Evolutionary conservation across 1,140 invertebrate genomes (phyloP).

Genomic region (Cyphomyrmex costatus): DNA sequence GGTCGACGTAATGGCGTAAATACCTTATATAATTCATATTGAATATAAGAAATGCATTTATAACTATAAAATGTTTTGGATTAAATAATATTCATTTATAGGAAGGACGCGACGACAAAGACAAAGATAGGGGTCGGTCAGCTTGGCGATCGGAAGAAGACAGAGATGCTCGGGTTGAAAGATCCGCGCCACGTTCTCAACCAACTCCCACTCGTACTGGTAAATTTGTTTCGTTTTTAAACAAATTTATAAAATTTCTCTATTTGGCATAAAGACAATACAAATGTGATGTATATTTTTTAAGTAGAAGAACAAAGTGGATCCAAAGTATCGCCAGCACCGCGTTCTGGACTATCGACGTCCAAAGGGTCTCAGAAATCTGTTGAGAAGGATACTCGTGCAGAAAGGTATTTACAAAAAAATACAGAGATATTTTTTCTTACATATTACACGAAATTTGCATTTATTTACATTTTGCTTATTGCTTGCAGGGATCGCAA

Average conservation of each 20-base stretch:
- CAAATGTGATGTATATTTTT: not conserved
- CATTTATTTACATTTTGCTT: not conserved
- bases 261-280: not conserved
- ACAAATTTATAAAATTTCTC: not conserved
- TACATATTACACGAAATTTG: not conserved
- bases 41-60: constrained; percentile 2
- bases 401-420: constrained; percentile 32
- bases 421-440: not conserved
- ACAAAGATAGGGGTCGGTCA: constrained; percentile 71
- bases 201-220: constrained; percentile 75
- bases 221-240: constrained; percentile 61
- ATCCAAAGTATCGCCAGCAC: constrained; percentile 72
- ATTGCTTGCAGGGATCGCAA: constrained; percentile 77
- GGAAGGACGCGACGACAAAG: constrained; percentile 80
- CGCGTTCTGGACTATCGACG: constrained; percentile 59
- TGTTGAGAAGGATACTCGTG: constrained; percentile 29
- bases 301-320: constrained; percentile 76
- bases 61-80: not conserved
- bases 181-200: constrained; percentile 68
- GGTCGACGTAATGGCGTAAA: constrained; percentile 82
- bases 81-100: constrained; percentile 56
- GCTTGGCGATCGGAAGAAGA: constrained; percentile 75
- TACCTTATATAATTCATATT: constrained; percentile 20
- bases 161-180: constrained; percentile 66
- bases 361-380: constrained; percentile 60